These are phyloP conservation scores for Micromesistius poutassou DNA, from an alignment of 2,797 vertebrate genomes.

Conservation along the genomic window DNA sequence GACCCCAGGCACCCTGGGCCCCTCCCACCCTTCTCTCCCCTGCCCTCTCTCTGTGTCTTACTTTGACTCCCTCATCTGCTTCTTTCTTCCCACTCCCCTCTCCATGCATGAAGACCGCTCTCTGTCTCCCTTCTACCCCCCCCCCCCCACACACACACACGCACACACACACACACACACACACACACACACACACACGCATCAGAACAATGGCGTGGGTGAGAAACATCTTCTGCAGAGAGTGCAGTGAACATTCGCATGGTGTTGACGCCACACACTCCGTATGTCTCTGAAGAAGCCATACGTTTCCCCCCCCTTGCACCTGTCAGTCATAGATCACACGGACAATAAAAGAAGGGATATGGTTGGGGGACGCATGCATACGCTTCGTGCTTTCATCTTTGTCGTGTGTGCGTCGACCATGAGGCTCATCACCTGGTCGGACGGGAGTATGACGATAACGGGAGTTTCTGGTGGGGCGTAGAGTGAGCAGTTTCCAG, in stretches of 20 bases:
- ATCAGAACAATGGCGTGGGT: constrained; percentile 48
- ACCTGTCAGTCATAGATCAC: constrained; percentile 67
- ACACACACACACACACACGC: too few species aligned
- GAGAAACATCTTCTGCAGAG: constrained; percentile 29
- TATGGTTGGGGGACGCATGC: constrained; percentile 38
- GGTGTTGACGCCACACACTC: constrained; percentile 33
- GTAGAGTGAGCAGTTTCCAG: constrained; percentile 1
- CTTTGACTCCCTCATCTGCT: background rate
- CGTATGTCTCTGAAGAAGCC: constrained; percentile 37
- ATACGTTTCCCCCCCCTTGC: constrained; percentile 57
- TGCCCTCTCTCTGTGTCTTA: background rate
- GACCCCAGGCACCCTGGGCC: background rate
- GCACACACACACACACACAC: too few species aligned
- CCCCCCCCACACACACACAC: constrained; percentile 33
- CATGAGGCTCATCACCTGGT: background rate
- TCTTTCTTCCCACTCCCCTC: background rate
- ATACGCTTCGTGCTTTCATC: constrained; percentile 33
- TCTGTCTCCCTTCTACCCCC: background rate
- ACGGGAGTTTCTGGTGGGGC: background rate
- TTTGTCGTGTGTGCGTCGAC: constrained; percentile 14
- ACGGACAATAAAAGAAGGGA: constrained; percentile 60
- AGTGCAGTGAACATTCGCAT: constrained; percentile 52
- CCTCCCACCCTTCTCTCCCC: background rate
- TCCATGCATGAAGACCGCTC: background rate
- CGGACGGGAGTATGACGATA: background rate